Conservation (phyloP, 2,797 vertebrate genomes). For the Holocentrus rufus region DNA sequence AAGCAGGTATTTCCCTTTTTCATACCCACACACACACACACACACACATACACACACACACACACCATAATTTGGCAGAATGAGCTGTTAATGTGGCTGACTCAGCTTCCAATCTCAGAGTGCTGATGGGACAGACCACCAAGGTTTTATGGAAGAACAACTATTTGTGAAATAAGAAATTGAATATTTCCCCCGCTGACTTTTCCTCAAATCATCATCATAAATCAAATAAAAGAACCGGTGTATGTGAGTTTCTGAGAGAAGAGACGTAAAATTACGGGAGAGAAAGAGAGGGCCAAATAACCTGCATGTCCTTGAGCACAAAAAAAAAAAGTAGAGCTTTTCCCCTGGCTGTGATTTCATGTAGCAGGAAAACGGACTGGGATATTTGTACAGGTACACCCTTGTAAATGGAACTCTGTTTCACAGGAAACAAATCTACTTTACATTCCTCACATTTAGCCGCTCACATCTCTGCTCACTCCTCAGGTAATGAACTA, state of each 20-base stretch:
- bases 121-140: conserved; percentile 59
- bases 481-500: conserved; percentile 57
- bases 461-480: conserved; percentile 60
- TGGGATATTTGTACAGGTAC: conserved; percentile 65
- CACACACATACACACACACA: conserved; percentile 8
- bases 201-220: conserved; percentile 18
- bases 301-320: conserved; percentile 14
- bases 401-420: conserved; percentile 67
- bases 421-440: conserved; percentile 74
- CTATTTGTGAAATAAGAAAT: conserved; percentile 42
- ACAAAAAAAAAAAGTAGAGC: conserved; percentile 5
- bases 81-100: conserved; percentile 41
- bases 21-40: conserved; percentile 9
- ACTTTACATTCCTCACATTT: conserved; percentile 58
- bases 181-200: conserved; percentile 26
- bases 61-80: conserved; percentile 13
- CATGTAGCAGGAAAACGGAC: conserved; percentile 44
- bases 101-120: conserved; percentile 52
- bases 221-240: not conserved
- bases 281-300: not conserved
- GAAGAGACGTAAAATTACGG: not conserved
- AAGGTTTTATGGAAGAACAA: conserved; percentile 50
- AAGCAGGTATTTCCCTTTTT: conserved; percentile 79
- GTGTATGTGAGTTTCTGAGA: not conserved
- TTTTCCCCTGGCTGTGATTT: conserved; percentile 51